These are phyloP conservation scores for Candidula unifasciata DNA, from an alignment of 2,888 invertebrate genomes.

Conservation along the genomic window DNA sequence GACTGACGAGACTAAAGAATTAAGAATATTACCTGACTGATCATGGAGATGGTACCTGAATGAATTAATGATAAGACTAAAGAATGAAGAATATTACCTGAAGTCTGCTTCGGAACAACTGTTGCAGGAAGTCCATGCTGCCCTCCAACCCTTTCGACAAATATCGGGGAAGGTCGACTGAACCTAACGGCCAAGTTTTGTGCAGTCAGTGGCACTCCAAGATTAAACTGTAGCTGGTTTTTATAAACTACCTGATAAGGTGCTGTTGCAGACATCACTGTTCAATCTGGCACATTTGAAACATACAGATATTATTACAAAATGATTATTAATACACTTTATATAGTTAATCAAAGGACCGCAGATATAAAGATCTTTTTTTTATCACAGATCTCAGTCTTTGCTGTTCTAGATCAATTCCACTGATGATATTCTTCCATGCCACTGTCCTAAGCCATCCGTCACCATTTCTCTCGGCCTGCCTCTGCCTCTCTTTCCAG, in stretches of 20 bases:
- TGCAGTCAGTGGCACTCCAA: conserved; percentile 64
- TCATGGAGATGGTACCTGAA: background rate
- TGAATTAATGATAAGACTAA: background rate
- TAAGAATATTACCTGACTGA: conserved; percentile 7
- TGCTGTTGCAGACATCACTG: conserved; percentile 4
- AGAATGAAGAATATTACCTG: conserved; percentile 22
- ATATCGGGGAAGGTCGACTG: conserved; percentile 58
- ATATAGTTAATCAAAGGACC: no score
- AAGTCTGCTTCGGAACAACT: background rate
- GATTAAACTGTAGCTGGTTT: conserved; percentile 73
- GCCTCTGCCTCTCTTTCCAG: no score
- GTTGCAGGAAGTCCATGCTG: conserved; percentile 37
- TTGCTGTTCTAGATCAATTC: no score
- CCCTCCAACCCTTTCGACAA: conserved; percentile 57
- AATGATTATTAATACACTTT: background rate
- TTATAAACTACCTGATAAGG: conserved; percentile 51
- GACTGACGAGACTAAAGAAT: background rate
- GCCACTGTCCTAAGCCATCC: no score
- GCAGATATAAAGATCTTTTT: no score
- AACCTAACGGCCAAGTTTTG: conserved; percentile 62
- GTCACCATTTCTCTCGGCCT: no score
- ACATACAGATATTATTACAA: background rate
- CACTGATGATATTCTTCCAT: no score
- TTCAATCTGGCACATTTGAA: background rate
- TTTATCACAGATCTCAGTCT: no score